phyloP scores from a whole-genome alignment of 2,113 vertebrate genomes.

The Ailuropoda melanoleuca region DNA sequence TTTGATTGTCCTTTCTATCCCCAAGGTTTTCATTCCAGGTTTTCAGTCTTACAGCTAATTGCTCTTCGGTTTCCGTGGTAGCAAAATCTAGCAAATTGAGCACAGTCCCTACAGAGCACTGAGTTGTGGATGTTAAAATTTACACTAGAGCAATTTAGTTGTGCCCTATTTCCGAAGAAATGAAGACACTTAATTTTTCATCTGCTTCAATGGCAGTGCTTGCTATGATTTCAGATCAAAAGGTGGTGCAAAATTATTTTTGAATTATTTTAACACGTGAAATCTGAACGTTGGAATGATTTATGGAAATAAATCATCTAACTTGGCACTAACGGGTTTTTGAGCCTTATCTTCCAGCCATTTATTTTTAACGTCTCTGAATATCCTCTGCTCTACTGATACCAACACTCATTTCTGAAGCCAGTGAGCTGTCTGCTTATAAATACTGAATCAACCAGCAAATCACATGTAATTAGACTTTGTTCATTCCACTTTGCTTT shows the following conservation, averaged over 20 bases:
- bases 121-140: neutral
- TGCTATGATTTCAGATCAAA: conserved; percentile 64
- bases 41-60: neutral
- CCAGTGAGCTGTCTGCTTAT: conserved; percentile 30
- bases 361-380: conserved; percentile 61
- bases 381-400: neutral
- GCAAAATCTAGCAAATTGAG: conserved; percentile 45
- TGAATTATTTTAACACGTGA: conserved; percentile 51
- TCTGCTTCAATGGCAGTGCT: conserved; percentile 1
- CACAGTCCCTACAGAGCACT: conserved; percentile 20
- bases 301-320: conserved; percentile 55
- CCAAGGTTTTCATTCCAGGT: neutral
- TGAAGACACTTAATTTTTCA: conserved; percentile 62
- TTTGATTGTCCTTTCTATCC: conserved; percentile 27
- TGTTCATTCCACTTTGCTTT: conserved; percentile 58
- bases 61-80: conserved; percentile 9
- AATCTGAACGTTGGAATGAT: conserved; percentile 48
- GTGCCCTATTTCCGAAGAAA: conserved; percentile 40
- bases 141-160: neutral
- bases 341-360: conserved; percentile 22
- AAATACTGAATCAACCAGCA: conserved; percentile 51
- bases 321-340: neutral
- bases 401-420: conserved; percentile 28
- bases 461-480: conserved; percentile 66
- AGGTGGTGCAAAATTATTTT: conserved; percentile 34